A percentile compares a stretch with the other conserved stretches of the same genome.
phyloP scores from a whole-genome alignment of 2,797 vertebrate genomes.

The Notoglanidium macrostoma region DNA sequence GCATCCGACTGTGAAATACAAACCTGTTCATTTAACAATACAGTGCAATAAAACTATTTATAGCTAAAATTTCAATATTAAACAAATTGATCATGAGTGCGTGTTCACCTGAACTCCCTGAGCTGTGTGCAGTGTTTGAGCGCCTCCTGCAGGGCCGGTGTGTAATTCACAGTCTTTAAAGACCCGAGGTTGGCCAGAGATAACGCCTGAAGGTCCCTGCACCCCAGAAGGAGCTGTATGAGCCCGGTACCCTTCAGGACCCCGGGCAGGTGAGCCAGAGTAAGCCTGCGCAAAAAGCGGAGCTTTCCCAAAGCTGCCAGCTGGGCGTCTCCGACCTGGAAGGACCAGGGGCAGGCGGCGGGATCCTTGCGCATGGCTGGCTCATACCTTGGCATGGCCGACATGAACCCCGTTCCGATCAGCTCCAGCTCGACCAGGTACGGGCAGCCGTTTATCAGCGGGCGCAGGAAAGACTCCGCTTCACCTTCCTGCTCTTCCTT shows the following conservation, averaged over 20 bases:
- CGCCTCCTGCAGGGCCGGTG: constrained; percentile 83
- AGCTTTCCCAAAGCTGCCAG: constrained; percentile 84
- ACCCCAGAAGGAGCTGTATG: constrained; percentile 79
- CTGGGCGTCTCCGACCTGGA: constrained; percentile 82
- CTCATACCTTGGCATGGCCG: constrained; percentile 91
- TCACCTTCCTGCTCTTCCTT: constrained; percentile 36
- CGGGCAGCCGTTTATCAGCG: constrained; percentile 78
- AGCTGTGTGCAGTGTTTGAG: constrained; percentile 84
- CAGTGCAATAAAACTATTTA: too few species aligned
- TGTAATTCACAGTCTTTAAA: constrained; percentile 87
- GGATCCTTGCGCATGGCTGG: constrained; percentile 87
- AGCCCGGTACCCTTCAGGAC: constrained; percentile 87
- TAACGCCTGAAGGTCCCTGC: constrained; percentile 83
- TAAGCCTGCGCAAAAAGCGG: constrained; percentile 80
- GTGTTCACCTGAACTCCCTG: constrained; percentile 78
- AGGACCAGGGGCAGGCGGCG: constrained; percentile 85
- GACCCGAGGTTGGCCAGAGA: constrained; percentile 92
- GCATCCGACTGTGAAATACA: too few species aligned
- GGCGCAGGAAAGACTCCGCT: constrained; percentile 67
- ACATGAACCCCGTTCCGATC: constrained; percentile 91
- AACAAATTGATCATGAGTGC: background rate
- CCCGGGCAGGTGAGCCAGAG: constrained; percentile 90
- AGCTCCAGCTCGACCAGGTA: constrained; percentile 86
- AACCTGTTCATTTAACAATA: too few species aligned
- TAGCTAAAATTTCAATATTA: background rate